Base-by-base conservation (phyloP, 2,113 vertebrate genomes). In the Microcebus griseorufus region DNA sequence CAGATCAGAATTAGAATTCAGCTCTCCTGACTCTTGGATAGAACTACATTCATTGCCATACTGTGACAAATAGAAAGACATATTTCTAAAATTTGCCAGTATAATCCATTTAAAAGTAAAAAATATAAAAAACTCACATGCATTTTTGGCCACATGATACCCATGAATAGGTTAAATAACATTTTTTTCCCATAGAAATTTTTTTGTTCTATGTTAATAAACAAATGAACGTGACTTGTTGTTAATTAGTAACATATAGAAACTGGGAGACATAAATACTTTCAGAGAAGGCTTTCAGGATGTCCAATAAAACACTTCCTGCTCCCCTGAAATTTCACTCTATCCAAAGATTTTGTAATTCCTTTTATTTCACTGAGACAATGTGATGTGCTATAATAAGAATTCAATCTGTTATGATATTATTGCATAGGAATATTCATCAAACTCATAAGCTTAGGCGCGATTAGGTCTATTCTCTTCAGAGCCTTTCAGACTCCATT, bases 381-480 rank as follows among this genome's bases (percentile, higher is more conserved):
- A 92, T 82, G 75, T 84, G 67, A 88, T 94, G 48, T 55, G 65
- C 97, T 96, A 92, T 92, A 91, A 91, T 97, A 93, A 95, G 94
- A 97, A 97, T 70, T 80, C 95, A 96, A 79, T 95, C 96, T 96
- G 78, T 93, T 97, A 67, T 95, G 95, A 98, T 85, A 97, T 94
- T 95, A 88, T 70, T 98, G 51, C 45, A 58, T 97, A 97, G 90
- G 65, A 90, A 95, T 86, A 83, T 97, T 97, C 95, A 95, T 70
- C 55, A 97, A 97, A 97, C 83, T 92, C 79, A 93, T 92, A 97
- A 75, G 65, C 69, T 97, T 97, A 97, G 95, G 89, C 92, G 29
- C 12, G 51, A 95, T 51, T 73, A 18, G 81, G 65, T 91, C 82
- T 69, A 84, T 95, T 93, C 67, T 98, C 85, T 86, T 78, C 87